Evolutionary conservation across 2,797 vertebrate genomes (phyloP).

Genomic region (Pipistrellus pygmaeus): DNA sequence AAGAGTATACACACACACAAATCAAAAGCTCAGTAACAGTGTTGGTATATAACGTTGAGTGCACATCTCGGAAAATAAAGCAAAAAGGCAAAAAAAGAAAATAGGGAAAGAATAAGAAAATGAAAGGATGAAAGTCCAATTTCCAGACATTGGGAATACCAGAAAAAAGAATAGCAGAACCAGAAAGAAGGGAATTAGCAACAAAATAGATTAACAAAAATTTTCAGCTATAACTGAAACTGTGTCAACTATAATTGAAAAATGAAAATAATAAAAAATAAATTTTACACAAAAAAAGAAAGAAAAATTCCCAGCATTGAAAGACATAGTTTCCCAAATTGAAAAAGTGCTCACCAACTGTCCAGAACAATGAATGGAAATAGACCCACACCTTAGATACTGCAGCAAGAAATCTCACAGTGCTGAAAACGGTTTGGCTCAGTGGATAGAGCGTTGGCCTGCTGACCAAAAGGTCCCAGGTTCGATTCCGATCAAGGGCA

Average conservation of each 20-base stretch:
- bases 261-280: neutral
- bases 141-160: neutral
- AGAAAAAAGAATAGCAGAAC: neutral
- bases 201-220: neutral
- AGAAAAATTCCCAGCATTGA: neutral
- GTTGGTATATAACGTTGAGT: neutral
- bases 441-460: too few relatives aligned
- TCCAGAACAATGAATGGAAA: neutral
- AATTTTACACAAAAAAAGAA: neutral
- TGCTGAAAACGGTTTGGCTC: too few relatives aligned
- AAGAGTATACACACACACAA: neutral
- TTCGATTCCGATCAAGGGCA: too few relatives aligned
- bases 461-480: too few relatives aligned
- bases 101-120: neutral
- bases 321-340: neutral
- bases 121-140: neutral
- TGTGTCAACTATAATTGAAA: neutral
- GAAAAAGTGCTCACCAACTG: neutral
- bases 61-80: neutral
- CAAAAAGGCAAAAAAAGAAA: slow-evolving; percentile 22
- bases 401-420: neutral
- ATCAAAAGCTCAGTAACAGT: neutral
- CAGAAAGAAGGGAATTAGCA: neutral
- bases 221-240: neutral
- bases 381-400: neutral